Percentiles rank a stretch among this genome's conserved stretches.
These are phyloP conservation scores for Cavia aperea DNA, from an alignment of 2,113 vertebrate species.

Conservation along the genomic window DNA sequence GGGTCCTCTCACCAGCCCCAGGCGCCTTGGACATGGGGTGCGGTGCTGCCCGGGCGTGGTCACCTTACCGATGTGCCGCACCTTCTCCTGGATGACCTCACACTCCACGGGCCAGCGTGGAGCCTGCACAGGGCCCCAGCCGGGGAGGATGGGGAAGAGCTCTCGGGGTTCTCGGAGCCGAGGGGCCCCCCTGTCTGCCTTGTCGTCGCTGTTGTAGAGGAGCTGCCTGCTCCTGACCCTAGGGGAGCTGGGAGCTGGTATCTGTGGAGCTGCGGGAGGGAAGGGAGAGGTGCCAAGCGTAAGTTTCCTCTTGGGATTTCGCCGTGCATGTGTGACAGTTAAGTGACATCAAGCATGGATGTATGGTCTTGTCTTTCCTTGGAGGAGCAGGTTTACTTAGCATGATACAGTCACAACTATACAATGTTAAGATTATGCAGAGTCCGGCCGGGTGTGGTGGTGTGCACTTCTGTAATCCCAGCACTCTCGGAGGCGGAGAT, in stretches of 20 bases:
- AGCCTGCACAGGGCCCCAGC: conserved; percentile 60
- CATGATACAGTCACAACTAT: neutral
- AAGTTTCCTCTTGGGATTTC: neutral
- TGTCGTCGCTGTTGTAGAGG: conserved; percentile 66
- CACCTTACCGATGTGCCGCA: conserved; percentile 84
- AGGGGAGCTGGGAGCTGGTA: conserved; percentile 36
- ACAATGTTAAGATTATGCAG: neutral
- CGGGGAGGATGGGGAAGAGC: conserved; percentile 74
- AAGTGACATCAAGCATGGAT: neutral
- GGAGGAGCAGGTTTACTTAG: neutral
- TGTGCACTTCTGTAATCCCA: neutral
- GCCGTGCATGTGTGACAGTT: neutral
- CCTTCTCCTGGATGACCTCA: conserved; percentile 82
- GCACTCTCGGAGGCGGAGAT: neutral
- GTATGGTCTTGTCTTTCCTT: neutral
- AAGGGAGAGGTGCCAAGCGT: neutral
- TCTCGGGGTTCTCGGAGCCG: conserved; percentile 78
- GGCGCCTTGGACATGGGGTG: too few species aligned
- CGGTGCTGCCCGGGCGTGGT: too few species aligned
- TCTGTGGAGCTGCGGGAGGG: conserved; percentile 69
- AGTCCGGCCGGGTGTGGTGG: neutral
- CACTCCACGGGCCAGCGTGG: conserved; percentile 88
- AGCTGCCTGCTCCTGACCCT: conserved; percentile 79
- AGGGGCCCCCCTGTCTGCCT: conserved; percentile 60
- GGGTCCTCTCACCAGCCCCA: too few species aligned